Conservation (phyloP, 1,140 invertebrate species). For the Bombus huntii region DNA sequence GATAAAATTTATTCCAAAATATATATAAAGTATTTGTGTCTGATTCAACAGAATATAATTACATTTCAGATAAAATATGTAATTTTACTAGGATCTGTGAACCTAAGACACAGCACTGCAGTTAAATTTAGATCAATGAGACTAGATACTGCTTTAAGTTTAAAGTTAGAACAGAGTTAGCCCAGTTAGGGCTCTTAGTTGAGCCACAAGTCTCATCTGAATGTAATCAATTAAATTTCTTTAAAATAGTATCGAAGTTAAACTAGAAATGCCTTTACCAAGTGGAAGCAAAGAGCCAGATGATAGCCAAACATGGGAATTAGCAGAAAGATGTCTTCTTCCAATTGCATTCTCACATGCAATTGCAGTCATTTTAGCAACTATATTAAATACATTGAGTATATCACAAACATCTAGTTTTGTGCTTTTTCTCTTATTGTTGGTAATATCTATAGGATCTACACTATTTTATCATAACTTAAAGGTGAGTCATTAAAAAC, state of each 20-base stretch:
- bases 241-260: conserved; percentile 44
- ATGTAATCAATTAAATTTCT: conserved; percentile 72
- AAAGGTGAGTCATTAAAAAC: conserved; percentile 85
- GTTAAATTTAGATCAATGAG: conserved; percentile 80
- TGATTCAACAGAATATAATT: conserved; percentile 2
- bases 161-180: conserved; percentile 81
- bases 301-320: conserved; percentile 87
- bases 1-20: background rate
- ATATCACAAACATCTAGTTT: conserved; percentile 89
- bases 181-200: conserved; percentile 75
- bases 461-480: conserved; percentile 92
- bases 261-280: conserved; percentile 68
- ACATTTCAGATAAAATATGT: conserved; percentile 51
- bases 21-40: background rate
- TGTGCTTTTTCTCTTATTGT: conserved; percentile 89
- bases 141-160: conserved; percentile 79
- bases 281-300: conserved; percentile 74
- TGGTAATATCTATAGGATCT: conserved; percentile 86
- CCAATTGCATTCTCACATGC: conserved; percentile 91
- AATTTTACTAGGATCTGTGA: conserved; percentile 73
- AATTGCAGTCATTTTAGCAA: conserved; percentile 88
- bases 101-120: conserved; percentile 73
- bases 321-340: conserved; percentile 89
- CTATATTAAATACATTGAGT: conserved; percentile 87
- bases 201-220: conserved; percentile 69